Conservation (phyloP, 2,888 invertebrate genomes). For the Nemurella pictetii region DNA sequence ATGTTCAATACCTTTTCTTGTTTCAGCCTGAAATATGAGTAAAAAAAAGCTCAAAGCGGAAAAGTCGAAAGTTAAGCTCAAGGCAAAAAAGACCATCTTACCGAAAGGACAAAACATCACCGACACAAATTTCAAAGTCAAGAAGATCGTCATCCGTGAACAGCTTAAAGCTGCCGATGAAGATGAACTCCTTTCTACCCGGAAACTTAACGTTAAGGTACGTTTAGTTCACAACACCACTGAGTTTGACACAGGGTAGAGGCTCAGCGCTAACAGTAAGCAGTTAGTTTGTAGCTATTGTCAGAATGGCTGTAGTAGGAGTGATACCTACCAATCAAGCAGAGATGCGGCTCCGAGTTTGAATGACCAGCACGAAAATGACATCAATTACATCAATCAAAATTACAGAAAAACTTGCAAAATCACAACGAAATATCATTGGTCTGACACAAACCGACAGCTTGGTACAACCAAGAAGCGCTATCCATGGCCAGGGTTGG, state of each 20-base stretch:
- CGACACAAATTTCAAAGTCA: slow-evolving; percentile 84
- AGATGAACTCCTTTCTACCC: slow-evolving; percentile 63
- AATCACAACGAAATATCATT: too few relatives aligned
- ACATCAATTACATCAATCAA: too few relatives aligned
- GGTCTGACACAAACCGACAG: too few relatives aligned
- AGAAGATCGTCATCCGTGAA: slow-evolving; percentile 80
- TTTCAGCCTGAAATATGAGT: not conserved
- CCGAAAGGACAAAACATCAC: slow-evolving; percentile 90
- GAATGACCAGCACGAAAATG: slow-evolving; percentile 6
- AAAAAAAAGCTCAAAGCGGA: slow-evolving; percentile 54
- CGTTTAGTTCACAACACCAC: slow-evolving; percentile 41
- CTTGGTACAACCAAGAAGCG: too few relatives aligned
- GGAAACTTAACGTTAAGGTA: slow-evolving; percentile 71
- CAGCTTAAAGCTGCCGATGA: slow-evolving; percentile 65
- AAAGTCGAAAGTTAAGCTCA: slow-evolving; percentile 87
- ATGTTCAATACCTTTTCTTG: not conserved
- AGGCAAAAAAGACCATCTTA: slow-evolving; percentile 68
- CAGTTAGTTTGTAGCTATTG: too few relatives aligned
- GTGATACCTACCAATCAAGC: too few relatives aligned
- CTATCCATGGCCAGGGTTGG: too few relatives aligned
- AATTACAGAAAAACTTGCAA: too few relatives aligned
- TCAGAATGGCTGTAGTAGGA: too few relatives aligned
- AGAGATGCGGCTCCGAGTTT: too few relatives aligned
- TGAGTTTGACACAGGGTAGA: too few relatives aligned
- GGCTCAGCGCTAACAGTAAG: too few relatives aligned